A percentile compares a stretch with the other conserved stretches of the same genome.
Conservation (phyloP, 2,797 vertebrate genomes). For the Margarornis squamiger region DNA sequence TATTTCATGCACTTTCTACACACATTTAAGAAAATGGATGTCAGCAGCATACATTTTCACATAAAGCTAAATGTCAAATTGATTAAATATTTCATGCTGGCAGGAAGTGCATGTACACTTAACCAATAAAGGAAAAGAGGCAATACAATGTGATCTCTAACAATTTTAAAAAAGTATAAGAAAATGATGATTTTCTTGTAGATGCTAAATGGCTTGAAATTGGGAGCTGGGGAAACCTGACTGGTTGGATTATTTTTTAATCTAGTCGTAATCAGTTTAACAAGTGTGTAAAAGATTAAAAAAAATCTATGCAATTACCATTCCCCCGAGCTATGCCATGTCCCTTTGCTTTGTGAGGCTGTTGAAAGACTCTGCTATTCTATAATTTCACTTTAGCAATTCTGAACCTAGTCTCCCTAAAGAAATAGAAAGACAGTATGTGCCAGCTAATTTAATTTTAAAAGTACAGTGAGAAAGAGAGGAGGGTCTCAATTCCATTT, state of each 20-base stretch:
- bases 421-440: neutral
- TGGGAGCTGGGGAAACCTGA: neutral
- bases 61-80: constrained; percentile 8
- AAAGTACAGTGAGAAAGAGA: neutral
- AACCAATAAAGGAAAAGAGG: neutral
- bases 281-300: neutral
- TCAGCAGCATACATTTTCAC: neutral
- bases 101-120: neutral
- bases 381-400: neutral
- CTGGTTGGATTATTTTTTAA: neutral
- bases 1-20: neutral
- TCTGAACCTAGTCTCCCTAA: neutral
- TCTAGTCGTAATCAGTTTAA: neutral
- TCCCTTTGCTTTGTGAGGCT: neutral
- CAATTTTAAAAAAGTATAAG: neutral
- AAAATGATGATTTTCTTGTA: neutral
- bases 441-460: constrained; percentile 11
- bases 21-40: neutral
- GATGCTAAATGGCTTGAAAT: neutral
- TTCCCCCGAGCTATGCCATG: neutral
- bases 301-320: neutral
- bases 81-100: neutral
- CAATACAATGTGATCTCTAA: neutral
- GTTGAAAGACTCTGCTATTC: neutral
- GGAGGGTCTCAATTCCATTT: neutral